Conservation (phyloP, 2,888 invertebrate species). For the Mongoloraphidia duomilia region DNA sequence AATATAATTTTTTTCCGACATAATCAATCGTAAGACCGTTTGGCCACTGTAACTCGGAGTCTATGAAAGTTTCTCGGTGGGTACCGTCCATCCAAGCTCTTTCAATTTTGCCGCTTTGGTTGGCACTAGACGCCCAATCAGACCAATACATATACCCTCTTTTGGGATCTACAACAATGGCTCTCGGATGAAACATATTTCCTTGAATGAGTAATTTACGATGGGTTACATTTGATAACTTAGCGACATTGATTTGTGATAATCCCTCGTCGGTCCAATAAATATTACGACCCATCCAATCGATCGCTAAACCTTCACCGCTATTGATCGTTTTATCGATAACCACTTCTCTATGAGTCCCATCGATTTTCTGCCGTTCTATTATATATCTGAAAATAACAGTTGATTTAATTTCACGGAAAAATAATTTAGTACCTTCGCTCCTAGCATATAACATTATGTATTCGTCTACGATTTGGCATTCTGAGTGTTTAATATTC, state of each 20-base stretch:
- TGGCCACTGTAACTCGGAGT: constrained; percentile 50
- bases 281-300: constrained; percentile 69
- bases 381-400: constrained; percentile 37
- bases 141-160: constrained; percentile 67
- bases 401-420: too few relatives aligned
- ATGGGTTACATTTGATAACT: constrained; percentile 39
- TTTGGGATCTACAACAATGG: constrained; percentile 49
- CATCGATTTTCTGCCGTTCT: constrained; percentile 47
- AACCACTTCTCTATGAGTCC: constrained; percentile 39
- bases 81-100: constrained; percentile 62
- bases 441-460: too few relatives aligned
- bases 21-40: constrained; percentile 58
- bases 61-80: constrained; percentile 39
- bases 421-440: too few relatives aligned
- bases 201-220: constrained; percentile 41
- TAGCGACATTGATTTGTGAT: constrained; percentile 52
- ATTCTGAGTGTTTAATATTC: constrained; percentile 10
- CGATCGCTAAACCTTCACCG: constrained; percentile 65
- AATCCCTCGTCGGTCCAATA: constrained; percentile 72
- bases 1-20: constrained; percentile 40
- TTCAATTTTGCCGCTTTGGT: constrained; percentile 43
- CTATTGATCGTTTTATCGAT: constrained; percentile 42
- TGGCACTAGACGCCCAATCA: constrained; percentile 42
- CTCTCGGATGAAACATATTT: constrained; percentile 37
- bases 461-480: too few relatives aligned